Base-by-base conservation (phyloP, 2,113 vertebrate species). In the Phasianus colchicus region DNA sequence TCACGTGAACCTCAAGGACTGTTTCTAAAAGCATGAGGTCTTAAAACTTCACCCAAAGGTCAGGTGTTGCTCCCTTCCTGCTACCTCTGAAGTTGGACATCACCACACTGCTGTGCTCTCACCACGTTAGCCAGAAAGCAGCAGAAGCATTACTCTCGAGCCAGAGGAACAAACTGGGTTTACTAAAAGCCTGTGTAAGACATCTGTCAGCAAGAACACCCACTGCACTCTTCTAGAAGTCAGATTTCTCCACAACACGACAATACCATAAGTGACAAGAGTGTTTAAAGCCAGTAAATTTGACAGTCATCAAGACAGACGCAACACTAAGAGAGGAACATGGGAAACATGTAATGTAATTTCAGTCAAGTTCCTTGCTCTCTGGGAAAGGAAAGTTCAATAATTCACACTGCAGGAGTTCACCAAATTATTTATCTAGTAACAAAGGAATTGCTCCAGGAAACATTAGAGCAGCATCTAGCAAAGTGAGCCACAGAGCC, bases 281-380 rank as follows among this genome's bases (percentile, higher is more conserved):
- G 52, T 30, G 70, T 90, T 90, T 87, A 88, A 72, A 75, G 70
- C 54, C 80, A 88, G 67, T 40, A 69, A 90, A 90, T 50, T 13
- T 84, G 80, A 94, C 92, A 94, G 80, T 86, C 77, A 94, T 75
- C 79, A 83, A 95, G 73, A 84, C 61, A 91, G 80, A 91, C 87
- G 87, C 18, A 86, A 75, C 57, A 72, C 43, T 54, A 50, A 38
- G 40, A 90, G 40, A 84, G 30, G 52, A 91, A 72, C 76, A 78
- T 12, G 73, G 88, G 76, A 88, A 90, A 74, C 1, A 1, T 10
- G 24, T 45, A 94, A 80, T 45, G 71, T 1, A 45, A 93, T 94
- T 94, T 82, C 86, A 95, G 70, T 65, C 48, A 69, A 84, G 73
- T 22, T 65, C 58, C 48, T 92, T 50, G 64, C 63, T 81, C 73